Evolutionary conservation across 2,113 vertebrate species (phyloP).

Genomic region (Ictidomys tridecemlineatus): DNA sequence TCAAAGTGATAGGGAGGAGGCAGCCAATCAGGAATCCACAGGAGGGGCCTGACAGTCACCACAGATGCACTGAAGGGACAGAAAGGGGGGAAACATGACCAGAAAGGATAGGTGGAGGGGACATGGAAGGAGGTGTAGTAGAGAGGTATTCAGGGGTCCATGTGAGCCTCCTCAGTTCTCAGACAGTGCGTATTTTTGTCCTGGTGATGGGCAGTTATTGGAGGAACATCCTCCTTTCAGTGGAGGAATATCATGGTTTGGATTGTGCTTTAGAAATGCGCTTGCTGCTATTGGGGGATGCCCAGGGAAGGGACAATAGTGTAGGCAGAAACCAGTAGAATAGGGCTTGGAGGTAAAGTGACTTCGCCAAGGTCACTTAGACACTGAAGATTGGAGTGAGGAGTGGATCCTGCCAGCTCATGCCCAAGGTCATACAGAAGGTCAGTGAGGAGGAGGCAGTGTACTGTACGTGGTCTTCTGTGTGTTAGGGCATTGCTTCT

Average conservation of each 20-base stretch:
- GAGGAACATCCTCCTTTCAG: background rate
- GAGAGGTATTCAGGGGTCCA: fast-evolving
- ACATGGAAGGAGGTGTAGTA: background rate
- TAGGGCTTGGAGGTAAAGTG: background rate
- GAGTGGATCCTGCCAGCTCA: background rate
- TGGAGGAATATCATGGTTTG: background rate
- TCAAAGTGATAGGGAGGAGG: background rate
- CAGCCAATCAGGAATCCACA: background rate
- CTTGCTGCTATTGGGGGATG: background rate
- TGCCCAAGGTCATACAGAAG: background rate
- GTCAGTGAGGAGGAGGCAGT: background rate
- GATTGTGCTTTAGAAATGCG: background rate
- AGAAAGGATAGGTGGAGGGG: background rate
- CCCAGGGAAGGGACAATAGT: no score
- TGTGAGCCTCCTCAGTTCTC: background rate
- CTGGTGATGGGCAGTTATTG: background rate
- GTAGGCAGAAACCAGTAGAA: background rate
- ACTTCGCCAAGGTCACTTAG: background rate
- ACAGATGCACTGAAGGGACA: background rate
- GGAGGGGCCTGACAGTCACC: background rate
- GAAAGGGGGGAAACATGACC: background rate
- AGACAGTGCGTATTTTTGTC: background rate
- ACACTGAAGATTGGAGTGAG: background rate
- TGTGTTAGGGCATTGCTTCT: background rate
- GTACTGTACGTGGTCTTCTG: no score